Base-by-base conservation (phyloP, 2,113 vertebrate genomes). In the Rhinopomastus cyanomelas region DNA sequence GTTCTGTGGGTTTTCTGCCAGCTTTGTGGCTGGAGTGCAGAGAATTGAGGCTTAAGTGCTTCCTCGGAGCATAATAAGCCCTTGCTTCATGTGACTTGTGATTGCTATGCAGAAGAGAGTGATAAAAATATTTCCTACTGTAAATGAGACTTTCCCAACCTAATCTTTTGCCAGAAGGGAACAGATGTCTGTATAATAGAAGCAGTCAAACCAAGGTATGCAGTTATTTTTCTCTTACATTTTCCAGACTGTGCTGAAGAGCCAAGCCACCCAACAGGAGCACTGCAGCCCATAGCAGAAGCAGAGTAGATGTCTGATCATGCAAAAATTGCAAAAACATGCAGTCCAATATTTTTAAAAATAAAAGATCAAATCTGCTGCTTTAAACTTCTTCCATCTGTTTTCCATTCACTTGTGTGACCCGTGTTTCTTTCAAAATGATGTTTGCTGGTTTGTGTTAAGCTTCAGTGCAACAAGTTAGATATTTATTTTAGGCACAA, bases 21-120 rank as follows among this genome's bases (percentile, higher is more conserved):
- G 32, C 21, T 17, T 53, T 59, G 51, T 14, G 53, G 44, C 32
- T 82, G 85, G 11, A 61, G 14, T 4, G 1, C 12, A 39, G 44
- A 46, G 25, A 60, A 52, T 68, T 5, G 16, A 76, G 25, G 22
- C 14, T 46, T 0, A 0, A 18, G 4, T 3, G 2, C 16, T 27
- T 83, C 42, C 25, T 71, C 22, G 14, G 7, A 49, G 20, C 9
- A 4, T n/a, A 19, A 30, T 30, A 59, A 69, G 61, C 39, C 10
- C 61, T 5, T 3, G 2, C 27, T 36, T 48, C 65, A 74, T 59
- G 20, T 81, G 57, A 15, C 18, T 65, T 77, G 12, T 2, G 3
- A n/a, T 49, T 84, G 46, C 52, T 12, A 52, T 71, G 26, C 1
- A 1, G 21, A 32, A 25, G 18, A 75, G 6, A 66, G 53, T 81